Evolutionary conservation across 2,797 vertebrate species (phyloP).

Genomic region (Bradypodion ventrale): DNA sequence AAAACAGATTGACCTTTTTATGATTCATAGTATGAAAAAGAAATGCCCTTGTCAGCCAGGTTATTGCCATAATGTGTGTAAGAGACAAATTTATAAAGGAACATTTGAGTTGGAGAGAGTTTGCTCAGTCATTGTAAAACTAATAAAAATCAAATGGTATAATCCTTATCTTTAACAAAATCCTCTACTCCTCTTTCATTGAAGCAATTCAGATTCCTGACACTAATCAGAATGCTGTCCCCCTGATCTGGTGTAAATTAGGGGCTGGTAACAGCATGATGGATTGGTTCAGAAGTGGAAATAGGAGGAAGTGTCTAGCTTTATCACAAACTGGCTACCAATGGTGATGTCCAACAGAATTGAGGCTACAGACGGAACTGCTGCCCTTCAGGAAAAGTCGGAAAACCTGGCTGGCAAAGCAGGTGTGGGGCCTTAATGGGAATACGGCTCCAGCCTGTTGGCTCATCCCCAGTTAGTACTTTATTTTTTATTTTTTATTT

Average conservation of each 20-base stretch:
- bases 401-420: too few species aligned
- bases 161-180: slow-evolving; percentile 40
- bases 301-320: too few species aligned
- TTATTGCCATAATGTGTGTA: background rate
- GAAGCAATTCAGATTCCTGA: slow-evolving; percentile 51
- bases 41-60: slow-evolving; percentile 1
- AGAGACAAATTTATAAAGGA: slow-evolving; percentile 17
- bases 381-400: too few species aligned
- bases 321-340: too few species aligned
- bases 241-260: background rate
- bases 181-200: slow-evolving; percentile 39
- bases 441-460: too few species aligned
- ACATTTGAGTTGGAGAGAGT: slow-evolving; percentile 28
- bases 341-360: too few species aligned
- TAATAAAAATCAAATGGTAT: slow-evolving; percentile 48
- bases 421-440: too few species aligned
- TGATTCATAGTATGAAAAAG: slow-evolving; percentile 42
- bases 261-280: too few species aligned
- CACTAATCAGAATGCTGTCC: background rate
- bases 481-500: too few species aligned
- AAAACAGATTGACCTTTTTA: slow-evolving; percentile 41
- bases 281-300: too few species aligned
- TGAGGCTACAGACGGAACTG: too few species aligned
- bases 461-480: too few species aligned
- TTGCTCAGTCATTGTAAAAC: slow-evolving; percentile 30